These are phyloP conservation scores for Mycteria americana DNA, from an alignment of 2,797 vertebrate genomes.

Conservation along the genomic window DNA sequence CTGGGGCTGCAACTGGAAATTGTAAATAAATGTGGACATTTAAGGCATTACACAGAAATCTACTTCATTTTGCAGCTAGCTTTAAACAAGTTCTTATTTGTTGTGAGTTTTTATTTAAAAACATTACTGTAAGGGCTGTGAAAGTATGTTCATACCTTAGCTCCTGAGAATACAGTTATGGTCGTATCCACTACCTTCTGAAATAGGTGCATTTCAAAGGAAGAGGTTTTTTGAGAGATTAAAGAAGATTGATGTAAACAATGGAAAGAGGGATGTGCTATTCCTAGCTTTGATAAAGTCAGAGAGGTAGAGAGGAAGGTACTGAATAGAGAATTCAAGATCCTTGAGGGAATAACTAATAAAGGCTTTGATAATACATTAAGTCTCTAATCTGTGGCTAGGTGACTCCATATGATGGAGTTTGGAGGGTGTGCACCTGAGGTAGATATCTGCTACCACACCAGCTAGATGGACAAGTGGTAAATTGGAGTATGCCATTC, in stretches of 20 bases:
- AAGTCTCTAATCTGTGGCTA: background rate
- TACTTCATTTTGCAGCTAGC: background rate
- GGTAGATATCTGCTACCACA: background rate
- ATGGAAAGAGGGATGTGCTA: background rate
- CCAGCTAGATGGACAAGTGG: background rate
- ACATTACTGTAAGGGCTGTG: background rate
- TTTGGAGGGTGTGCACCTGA: background rate
- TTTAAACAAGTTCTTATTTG: background rate
- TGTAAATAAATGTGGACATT: background rate
- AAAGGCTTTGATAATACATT: background rate
- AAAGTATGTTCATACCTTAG: background rate
- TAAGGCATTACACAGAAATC: background rate
- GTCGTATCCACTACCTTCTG: background rate
- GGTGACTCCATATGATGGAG: rapidly evolving
- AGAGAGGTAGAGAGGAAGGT: background rate
- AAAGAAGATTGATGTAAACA: background rate
- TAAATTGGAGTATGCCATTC: background rate
- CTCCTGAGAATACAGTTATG: background rate
- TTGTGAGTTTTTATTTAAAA: background rate
- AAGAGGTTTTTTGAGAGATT: background rate
- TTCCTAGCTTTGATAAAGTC: background rate
- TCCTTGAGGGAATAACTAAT: background rate
- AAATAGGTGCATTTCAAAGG: background rate
- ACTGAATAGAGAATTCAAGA: background rate
- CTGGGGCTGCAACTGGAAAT: background rate